These are phyloP conservation scores for Lophotis ruficrista DNA, from an alignment of 2,113 vertebrate species.

Conservation along the genomic window DNA sequence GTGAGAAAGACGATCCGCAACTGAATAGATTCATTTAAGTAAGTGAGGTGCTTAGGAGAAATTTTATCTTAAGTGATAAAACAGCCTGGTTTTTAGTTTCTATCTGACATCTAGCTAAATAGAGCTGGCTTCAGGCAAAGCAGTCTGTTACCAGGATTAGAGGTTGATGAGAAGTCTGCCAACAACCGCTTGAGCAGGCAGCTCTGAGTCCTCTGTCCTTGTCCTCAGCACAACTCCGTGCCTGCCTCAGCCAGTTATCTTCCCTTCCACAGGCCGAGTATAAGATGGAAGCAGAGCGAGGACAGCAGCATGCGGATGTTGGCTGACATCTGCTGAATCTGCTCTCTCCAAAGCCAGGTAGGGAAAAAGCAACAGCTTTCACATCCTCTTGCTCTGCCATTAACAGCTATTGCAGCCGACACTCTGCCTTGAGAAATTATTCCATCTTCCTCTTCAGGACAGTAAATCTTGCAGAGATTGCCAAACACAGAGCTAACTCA, in stretches of 20 bases:
- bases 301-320: fast-evolving
- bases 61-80: neutral
- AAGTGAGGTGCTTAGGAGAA: neutral
- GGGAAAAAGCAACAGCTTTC: neutral
- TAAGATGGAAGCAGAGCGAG: neutral
- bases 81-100: neutral
- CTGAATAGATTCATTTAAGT: neutral
- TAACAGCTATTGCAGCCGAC: neutral
- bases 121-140: neutral
- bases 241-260: neutral
- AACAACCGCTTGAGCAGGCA: neutral
- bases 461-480: neutral
- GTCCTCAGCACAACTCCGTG: fast-evolving
- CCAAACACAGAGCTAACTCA: neutral
- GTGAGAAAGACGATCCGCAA: neutral
- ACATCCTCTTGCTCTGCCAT: neutral
- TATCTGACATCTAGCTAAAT: neutral
- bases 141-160: neutral
- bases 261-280: neutral
- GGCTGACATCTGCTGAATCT: neutral
- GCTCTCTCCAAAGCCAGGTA: neutral
- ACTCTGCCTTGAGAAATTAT: neutral
- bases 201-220: neutral
- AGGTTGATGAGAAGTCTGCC: neutral
- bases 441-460: neutral